Base-by-base conservation (phyloP, 2,113 vertebrate genomes). In the Rhinolophus ferrumequinum region DNA sequence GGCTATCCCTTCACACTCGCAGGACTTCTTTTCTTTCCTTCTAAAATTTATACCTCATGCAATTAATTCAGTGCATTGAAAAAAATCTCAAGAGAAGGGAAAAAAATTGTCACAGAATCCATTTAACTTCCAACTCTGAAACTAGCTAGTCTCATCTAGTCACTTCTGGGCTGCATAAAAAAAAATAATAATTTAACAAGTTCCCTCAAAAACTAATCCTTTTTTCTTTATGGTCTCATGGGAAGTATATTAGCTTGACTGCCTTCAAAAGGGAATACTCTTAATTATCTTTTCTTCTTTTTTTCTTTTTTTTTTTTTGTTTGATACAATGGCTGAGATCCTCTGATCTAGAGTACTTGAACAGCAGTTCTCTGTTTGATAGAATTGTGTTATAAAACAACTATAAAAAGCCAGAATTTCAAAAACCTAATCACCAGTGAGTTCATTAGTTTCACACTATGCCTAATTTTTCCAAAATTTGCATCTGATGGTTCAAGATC, bases 61-160 rank as follows among this genome's bases (percentile, higher is more conserved):
- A 95, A n/a, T 94, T 83, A 90, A 83, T 77, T 91, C 81, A 73
- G 81, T 93, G 19, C 7, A 54, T 44, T 95, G 33, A 81, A 75
- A 44, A 12, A 90, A 83, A 72, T 93, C 86, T 93, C 82, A 87
- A 82, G 64, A 96, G 56, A 86, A 70, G 30, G 47, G 38, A 93
- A 33, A 66, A 82, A 91, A 83, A 50, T 83, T 66, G 58, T 83
- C 69, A 81, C 44, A 96, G 33, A 93, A 58, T 95, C 22, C 62
- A 54, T 87, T 81, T 88, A 94, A 73, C 35, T 85, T 94, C 44
- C 44, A 35, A 30, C 6, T 95, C 50, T 92, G 80, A 92, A 82
- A 16, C 22, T 44, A 76, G 66, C 69, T 85, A 24, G n/a, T 67
- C 12, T 50, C 35, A 38, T 79, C 28, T 33, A 47, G 76, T 83